Evolutionary conservation across 2,797 vertebrate species (phyloP), one percentile per base, ranked within the genome.

Genomic region (Pagetopsis macropterus): DNA sequence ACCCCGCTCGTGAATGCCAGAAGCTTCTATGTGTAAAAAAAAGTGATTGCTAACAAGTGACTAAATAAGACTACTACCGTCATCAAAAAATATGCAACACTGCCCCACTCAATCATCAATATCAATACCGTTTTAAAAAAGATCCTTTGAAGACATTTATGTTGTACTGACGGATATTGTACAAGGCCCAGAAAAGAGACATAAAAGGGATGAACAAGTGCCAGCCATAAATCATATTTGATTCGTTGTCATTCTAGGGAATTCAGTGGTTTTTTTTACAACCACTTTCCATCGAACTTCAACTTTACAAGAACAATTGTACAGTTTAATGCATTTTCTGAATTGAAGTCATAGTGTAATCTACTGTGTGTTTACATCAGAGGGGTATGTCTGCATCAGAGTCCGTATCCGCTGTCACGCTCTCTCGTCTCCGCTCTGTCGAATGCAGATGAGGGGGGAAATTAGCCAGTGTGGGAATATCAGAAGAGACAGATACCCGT

Each of bases 401-500:
- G 71, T 67, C 62, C 50, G 40, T 75, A 71, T 77, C 72, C 27
- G 5, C 85, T 72, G 76, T 86, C 82, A 80, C 45, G 56, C 72
- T 78, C 72, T 78, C 66, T 79, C 73, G 82, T 87, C 83, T 75
- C 56, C 6, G 65, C 83, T 82, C 81, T 77, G 84, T 57, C 87
- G 72, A 86, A 91, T 91, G 87, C 82, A 92, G 83, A 91, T 90
- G 86, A 87, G 84, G 70, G 70, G 51, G 48, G 55, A 75, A 88
- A 93, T 93, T 95, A 94, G 87, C 87, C 70, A 37, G 83, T 81
- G 88, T 87, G 84, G 90, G 84, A 89, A 95, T 93, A 96, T 95
- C 95, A 95, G 93, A 94, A 90, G 87, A 94, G 95, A 95, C 94
- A 94, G 91, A 95, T 93, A 93, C 92, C 84, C 93, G 87, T 96